Base-by-base conservation (phyloP, 2,888 invertebrate genomes). In the Sphaerolaimus hirsutus region DNA sequence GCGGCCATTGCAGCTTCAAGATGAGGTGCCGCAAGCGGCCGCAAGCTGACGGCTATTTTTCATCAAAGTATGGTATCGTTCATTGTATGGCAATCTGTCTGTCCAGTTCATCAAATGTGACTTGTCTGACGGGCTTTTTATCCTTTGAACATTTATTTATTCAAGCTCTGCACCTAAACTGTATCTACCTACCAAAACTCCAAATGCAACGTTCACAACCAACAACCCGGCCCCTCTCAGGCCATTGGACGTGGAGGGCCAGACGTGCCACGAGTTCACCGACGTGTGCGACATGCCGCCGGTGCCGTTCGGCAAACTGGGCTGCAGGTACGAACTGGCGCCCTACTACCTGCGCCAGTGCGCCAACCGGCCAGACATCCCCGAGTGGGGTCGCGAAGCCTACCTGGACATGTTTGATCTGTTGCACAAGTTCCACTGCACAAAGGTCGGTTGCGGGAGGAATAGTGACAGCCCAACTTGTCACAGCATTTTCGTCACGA, bases 1-100 rank as follows among this genome's bases (percentile, higher is more conserved):
- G 46, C 37, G 46, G 46, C 37, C 42, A 46, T 23, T 46, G 46
- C 35, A 35, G 35, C 36, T 43, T 46, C 43, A 46, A 46, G 43
- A 12, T 46, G 4, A 26, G 43, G 2, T 46, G 46, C 22, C 43
- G 37, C n/a, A 46, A 42, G 17, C 46, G 46, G 12, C n/a, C 24
- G 5, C 4, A 5, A 4, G 7, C 5, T 12, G 43, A 35, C 7
- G 46, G 43, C 27, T 46, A 43, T 23, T 43, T 36, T 12, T 24
- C 23, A 24, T 14, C n/a, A n/a, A n/a, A n/a, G n/a, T n/a, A n/a
- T n/a, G n/a, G n/a, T n/a, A n/a, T n/a, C n/a, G n/a, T n/a, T n/a
- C n/a, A n/a, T n/a, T n/a, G n/a, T n/a, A n/a, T n/a, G n/a, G n/a
- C n/a, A n/a, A n/a, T n/a, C n/a, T n/a, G n/a, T n/a, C n/a, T n/a